phyloP scores from a whole-genome alignment of 2,113 vertebrate species.

The Eurystomus gularis region DNA sequence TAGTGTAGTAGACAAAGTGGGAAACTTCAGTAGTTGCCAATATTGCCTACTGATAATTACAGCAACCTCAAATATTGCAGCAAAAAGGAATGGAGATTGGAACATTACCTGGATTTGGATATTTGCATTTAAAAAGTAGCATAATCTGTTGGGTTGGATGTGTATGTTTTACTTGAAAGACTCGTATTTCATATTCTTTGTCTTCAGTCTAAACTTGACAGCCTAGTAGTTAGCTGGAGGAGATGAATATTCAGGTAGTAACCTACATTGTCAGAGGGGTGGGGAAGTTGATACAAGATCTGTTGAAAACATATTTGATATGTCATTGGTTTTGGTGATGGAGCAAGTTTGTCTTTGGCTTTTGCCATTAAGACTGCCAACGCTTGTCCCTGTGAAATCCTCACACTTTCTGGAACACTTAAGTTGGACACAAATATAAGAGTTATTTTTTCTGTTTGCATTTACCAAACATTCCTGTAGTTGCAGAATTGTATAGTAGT shows the following conservation, averaged over 20 bases:
- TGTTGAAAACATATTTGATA: neutral
- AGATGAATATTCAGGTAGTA: neutral
- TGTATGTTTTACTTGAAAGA: neutral
- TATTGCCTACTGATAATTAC: neutral
- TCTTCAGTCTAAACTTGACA: neutral
- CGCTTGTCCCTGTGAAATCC: neutral
- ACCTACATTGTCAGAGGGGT: neutral
- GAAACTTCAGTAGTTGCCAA: neutral
- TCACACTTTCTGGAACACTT: neutral
- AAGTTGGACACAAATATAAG: neutral
- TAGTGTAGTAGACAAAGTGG: neutral
- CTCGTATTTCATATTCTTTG: neutral
- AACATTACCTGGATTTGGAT: rapidly evolving
- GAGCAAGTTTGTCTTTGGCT: neutral
- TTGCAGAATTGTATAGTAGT: neutral
- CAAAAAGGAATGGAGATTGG: neutral
- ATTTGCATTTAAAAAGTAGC: neutral
- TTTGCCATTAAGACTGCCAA: neutral
- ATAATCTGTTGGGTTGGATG: rapidly evolving
- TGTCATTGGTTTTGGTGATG: neutral
- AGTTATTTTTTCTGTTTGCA: neutral
- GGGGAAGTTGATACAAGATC: neutral
- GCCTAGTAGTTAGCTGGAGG: neutral
- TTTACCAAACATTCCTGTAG: neutral
- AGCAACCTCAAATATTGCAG: neutral